A percentile compares a stretch with the other conserved stretches of the same genome.
These are phyloP conservation scores for Manis javanica DNA, from an alignment of 2,797 vertebrate genomes.

Conservation along the genomic window DNA sequence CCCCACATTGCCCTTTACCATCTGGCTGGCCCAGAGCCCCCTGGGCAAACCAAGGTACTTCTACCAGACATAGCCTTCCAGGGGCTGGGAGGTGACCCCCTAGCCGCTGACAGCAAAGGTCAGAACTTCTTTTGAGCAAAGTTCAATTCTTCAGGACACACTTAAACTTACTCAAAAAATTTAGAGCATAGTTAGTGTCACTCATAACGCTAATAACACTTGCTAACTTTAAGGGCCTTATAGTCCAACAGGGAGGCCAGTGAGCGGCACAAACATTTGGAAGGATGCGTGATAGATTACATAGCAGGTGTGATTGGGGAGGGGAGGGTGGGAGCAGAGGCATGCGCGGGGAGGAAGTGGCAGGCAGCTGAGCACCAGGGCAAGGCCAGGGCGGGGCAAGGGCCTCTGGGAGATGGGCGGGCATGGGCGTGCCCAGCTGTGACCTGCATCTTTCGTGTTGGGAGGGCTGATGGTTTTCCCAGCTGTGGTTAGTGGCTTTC, in stretches of 20 bases:
- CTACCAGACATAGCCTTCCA: too few species aligned
- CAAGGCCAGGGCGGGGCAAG: background rate
- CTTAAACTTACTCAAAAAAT: background rate
- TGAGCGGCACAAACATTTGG: background rate
- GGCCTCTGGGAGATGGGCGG: accelerated
- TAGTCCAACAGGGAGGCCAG: background rate
- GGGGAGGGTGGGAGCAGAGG: background rate
- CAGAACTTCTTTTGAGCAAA: background rate
- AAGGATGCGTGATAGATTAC: background rate
- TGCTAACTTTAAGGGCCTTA: background rate
- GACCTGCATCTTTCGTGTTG: too few species aligned
- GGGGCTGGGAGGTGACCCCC: background rate
- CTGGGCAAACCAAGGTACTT: accelerated
- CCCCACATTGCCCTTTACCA: accelerated
- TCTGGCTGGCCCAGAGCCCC: background rate
- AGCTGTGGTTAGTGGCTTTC: background rate
- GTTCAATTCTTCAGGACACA: background rate
- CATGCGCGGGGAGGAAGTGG: too few species aligned
- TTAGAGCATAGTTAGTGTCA: background rate
- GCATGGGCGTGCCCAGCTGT: accelerated
- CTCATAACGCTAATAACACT: background rate
- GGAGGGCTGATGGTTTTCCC: background rate
- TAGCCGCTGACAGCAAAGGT: background rate
- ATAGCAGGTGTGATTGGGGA: too few species aligned
- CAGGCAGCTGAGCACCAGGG: too few species aligned